These are phyloP conservation scores for Polietes domitor DNA, from an alignment of 2,888 invertebrate species.

Conservation along the genomic window DNA sequence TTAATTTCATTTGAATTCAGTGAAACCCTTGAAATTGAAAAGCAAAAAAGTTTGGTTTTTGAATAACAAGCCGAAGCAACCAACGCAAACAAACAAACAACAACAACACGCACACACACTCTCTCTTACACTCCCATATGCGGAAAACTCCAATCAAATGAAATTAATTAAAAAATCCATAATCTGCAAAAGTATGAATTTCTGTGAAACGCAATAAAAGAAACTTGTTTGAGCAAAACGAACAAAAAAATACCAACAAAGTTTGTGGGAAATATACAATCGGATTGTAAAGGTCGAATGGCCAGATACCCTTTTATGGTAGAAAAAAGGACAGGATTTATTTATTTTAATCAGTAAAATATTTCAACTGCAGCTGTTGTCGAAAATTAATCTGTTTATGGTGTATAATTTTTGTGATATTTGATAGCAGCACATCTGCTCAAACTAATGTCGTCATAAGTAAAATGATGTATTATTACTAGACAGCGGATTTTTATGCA, in stretches of 20 bases:
- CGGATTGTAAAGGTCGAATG: not conserved
- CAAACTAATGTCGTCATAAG: too few species aligned
- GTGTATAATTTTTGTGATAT: too few species aligned
- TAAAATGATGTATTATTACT: too few species aligned
- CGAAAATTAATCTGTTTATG: not conserved
- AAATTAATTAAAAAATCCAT: constrained; percentile 60
- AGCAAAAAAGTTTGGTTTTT: constrained; percentile 40
- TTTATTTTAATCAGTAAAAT: not conserved
- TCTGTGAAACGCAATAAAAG: constrained; percentile 34
- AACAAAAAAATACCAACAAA: constrained; percentile 42
- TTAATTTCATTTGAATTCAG: constrained; percentile 8
- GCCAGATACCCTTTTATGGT: not conserved
- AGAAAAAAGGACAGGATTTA: not conserved
- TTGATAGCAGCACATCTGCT: too few species aligned
- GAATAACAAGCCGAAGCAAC: not conserved
- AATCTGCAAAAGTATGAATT: constrained; percentile 36
- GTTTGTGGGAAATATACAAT: constrained; percentile 41
- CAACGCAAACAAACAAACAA: not conserved
- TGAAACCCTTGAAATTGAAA: constrained; percentile 56
- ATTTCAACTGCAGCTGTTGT: not conserved
- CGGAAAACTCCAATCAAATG: constrained; percentile 50
- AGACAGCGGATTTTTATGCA: too few species aligned
- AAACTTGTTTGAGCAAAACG: constrained; percentile 6
- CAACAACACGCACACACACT: not conserved
- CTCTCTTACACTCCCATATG: not conserved